Conservation (phyloP, 2,888 invertebrate species). For the Himalopsyche kuldschensis region DNA sequence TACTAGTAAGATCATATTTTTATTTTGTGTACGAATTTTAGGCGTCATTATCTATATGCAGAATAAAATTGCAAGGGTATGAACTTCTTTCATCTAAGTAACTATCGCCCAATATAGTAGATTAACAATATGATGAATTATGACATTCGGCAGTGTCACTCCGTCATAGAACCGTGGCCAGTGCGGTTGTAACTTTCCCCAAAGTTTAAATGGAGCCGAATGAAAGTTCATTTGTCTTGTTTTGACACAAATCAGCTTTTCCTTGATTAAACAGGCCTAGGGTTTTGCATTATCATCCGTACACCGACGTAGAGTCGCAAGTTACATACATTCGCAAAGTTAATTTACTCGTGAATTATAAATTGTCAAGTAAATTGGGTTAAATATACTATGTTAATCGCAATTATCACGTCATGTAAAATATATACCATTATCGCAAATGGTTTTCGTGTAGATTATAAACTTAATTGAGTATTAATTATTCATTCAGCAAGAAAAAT, state of each 20-base stretch:
- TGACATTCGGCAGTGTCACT: not conserved
- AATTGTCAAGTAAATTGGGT: not conserved
- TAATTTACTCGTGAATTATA: not conserved
- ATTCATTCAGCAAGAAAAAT: too few relatives aligned
- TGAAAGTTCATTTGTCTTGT: constrained; percentile 4
- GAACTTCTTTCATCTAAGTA: not conserved
- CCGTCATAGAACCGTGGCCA: not conserved
- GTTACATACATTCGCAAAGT: not conserved
- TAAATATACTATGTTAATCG: not conserved
- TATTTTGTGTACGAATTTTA: too few relatives aligned
- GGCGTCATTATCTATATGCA: not conserved
- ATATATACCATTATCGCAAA: not conserved
- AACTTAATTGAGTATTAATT: too few relatives aligned
- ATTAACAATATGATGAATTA: not conserved
- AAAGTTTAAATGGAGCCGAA: not conserved
- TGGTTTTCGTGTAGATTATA: not conserved
- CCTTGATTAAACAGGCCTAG: not conserved
- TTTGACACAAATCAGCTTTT: constrained; percentile 3
- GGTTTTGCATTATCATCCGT: not conserved
- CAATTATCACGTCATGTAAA: not conserved
- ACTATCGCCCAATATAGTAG: not conserved
- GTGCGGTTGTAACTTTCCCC: not conserved
- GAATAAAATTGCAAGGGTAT: not conserved
- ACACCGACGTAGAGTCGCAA: not conserved
- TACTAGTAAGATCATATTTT: too few relatives aligned